Conservation (phyloP, 2,113 vertebrate species). For the Falco punctatus region DNA sequence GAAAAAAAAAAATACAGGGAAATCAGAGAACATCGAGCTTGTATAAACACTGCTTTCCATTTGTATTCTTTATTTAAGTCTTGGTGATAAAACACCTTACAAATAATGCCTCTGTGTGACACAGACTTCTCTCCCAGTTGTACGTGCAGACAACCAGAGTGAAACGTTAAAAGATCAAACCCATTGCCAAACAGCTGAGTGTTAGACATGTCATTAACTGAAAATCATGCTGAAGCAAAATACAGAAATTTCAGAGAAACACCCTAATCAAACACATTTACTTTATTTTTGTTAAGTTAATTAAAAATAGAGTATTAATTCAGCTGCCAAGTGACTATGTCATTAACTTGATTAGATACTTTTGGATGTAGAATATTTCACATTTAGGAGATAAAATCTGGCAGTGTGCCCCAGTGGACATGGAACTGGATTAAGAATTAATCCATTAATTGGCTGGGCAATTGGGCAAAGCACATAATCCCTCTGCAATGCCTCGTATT, state of each 20-base stretch:
- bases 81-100: slow-evolving; percentile 29
- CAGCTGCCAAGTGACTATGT: not conserved
- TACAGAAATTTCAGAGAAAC: not conserved
- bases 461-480: slow-evolving; percentile 47
- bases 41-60: slow-evolving; percentile 49
- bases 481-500: slow-evolving; percentile 2
- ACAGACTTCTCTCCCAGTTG: not conserved
- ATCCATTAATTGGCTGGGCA: slow-evolving; percentile 31
- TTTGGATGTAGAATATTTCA: slow-evolving; percentile 43
- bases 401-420: not conserved
- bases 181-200: not conserved
- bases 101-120: not conserved
- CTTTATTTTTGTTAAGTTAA: slow-evolving; percentile 25
- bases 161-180: slow-evolving; percentile 22
- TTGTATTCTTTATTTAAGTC: slow-evolving; percentile 22
- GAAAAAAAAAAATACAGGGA: slow-evolving; percentile 38
- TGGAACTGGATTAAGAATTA: slow-evolving; percentile 53
- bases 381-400: slow-evolving; percentile 57
- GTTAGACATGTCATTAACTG: slow-evolving; percentile 17
- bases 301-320: slow-evolving; percentile 46
- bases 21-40: slow-evolving; percentile 2
- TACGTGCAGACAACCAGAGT: not conserved
- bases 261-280: not conserved
- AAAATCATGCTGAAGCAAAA: not conserved
- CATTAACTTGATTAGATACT: slow-evolving; percentile 45